Evolutionary conservation across 2,888 invertebrate genomes (phyloP), one percentile per base, ranked within the genome.

Genomic region (Andrena haemorrhoa): DNA sequence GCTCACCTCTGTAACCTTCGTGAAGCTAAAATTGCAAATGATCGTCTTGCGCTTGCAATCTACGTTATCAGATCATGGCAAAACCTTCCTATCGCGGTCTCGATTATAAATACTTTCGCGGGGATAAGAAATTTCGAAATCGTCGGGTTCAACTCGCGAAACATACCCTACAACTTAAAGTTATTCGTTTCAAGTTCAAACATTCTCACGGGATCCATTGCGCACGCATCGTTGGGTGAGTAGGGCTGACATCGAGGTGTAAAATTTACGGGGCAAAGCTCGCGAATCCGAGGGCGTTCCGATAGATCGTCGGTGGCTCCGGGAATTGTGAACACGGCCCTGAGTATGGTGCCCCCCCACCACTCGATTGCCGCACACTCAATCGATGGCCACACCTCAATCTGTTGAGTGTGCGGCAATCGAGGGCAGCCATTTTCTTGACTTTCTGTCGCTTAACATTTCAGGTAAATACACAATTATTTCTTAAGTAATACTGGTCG

Each of bases 381-480:
- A 90, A 91, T 91, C 90, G 91, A 92, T 41, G 41, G 41, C 41
- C 41, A 41, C 41, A 41, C 41, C 41, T 41, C 41, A 41, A 41
- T 41, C 41, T 41, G 41, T 92, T 91, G 92, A 92, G 92, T 41
- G 92, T 92, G 92, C 92, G 92, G 92, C 91, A 91, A 91, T 88
- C 88, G 90, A 92, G 87, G 92, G 91, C 92, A 92, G 92, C 92
- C 92, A 92, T 92, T 92, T 92, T 92, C 92, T 92, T 90, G 92
- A 92, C 92, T 92, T 90, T 92, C 92, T 90, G 91, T 92, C 91
- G 91, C 91, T 89, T 90, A 92, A 91, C 90, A 92, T 91, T 90
- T 91, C 92, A 92, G 92, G 92, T 92, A 92, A 92, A 92, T 92
- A 92, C 90, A 91, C 88, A 92, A 91, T 91, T 91, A 90, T 88